Conservation (phyloP, 1,140 invertebrate species). For the Lepidurus apus region DNA sequence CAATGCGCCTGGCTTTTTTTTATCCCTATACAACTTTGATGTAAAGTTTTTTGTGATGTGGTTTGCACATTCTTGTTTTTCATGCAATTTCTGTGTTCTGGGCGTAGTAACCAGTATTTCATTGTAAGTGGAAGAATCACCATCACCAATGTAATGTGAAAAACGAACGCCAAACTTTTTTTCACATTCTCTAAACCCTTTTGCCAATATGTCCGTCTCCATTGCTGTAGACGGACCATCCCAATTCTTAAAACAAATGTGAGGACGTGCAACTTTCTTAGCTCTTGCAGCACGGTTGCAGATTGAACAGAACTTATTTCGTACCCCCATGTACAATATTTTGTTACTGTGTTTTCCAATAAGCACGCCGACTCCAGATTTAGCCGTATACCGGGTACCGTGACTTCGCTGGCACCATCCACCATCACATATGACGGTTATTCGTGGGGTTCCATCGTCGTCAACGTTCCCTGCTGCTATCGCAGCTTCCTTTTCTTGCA, state of each 20-base stretch:
- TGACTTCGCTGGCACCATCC: no score
- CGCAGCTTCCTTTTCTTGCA: not conserved
- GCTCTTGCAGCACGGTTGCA: not conserved
- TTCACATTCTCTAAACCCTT: no score
- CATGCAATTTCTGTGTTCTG: not conserved
- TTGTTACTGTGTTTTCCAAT: not conserved
- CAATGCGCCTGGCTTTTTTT: not conserved
- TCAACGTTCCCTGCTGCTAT: not conserved
- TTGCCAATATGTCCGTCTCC: not conserved
- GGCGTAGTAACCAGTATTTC: not conserved
- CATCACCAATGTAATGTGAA: not conserved
- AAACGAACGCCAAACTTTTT: no score
- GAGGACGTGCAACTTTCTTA: not conserved
- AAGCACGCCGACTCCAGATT: not conserved
- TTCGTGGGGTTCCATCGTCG: not conserved
- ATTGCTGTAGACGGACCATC: not conserved
- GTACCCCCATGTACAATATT: not conserved
- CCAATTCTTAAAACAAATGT: not conserved
- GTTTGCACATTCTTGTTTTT: not conserved
- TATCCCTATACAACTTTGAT: not conserved
- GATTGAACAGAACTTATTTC: conserved; percentile 6
- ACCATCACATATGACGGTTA: no score
- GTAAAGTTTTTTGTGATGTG: not conserved
- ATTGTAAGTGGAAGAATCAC: not conserved
- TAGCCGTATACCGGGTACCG: not conserved